Percentiles rank a stretch among this genome's conserved stretches.
These are phyloP conservation scores for Gordius sp. DNA, from an alignment of 2,888 invertebrate species.

Conservation along the genomic window DNA sequence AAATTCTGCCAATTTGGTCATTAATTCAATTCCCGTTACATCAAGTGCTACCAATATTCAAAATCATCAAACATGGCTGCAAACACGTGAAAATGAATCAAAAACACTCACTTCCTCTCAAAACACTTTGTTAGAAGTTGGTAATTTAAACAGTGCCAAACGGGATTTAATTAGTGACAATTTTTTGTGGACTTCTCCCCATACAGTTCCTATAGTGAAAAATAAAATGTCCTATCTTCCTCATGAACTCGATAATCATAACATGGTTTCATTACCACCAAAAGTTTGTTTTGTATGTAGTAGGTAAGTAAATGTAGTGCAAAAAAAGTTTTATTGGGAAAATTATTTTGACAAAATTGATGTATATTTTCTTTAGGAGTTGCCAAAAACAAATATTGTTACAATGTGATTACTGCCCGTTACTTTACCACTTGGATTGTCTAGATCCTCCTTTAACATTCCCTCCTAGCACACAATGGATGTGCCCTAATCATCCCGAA, in stretches of 20 bases:
- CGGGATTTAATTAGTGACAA: too few species aligned
- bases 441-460: slow-evolving; percentile 62
- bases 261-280: slow-evolving; percentile 52
- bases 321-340: slow-evolving; percentile 18
- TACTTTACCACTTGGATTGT: slow-evolving; percentile 71
- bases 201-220: too few species aligned
- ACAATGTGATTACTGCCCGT: slow-evolving; percentile 72
- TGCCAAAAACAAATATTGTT: slow-evolving; percentile 56
- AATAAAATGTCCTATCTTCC: slow-evolving; percentile 26
- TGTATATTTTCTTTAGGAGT: slow-evolving; percentile 34
- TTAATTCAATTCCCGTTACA: too few species aligned
- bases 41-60: too few species aligned
- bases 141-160: too few species aligned
- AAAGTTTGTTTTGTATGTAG: slow-evolving; percentile 56
- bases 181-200: too few species aligned
- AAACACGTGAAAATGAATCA: too few species aligned
- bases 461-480: slow-evolving; percentile 65
- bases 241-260: slow-evolving; percentile 37
- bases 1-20: too few species aligned
- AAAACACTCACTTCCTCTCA: too few species aligned
- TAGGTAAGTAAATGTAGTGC: slow-evolving; percentile 28
- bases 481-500: slow-evolving; percentile 88
- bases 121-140: too few species aligned
- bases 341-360: slow-evolving; percentile 17
- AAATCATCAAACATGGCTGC: too few species aligned